These are phyloP conservation scores for Pseudomyrmex concolor DNA, from an alignment of 1,140 invertebrate genomes.

Conservation along the genomic window DNA sequence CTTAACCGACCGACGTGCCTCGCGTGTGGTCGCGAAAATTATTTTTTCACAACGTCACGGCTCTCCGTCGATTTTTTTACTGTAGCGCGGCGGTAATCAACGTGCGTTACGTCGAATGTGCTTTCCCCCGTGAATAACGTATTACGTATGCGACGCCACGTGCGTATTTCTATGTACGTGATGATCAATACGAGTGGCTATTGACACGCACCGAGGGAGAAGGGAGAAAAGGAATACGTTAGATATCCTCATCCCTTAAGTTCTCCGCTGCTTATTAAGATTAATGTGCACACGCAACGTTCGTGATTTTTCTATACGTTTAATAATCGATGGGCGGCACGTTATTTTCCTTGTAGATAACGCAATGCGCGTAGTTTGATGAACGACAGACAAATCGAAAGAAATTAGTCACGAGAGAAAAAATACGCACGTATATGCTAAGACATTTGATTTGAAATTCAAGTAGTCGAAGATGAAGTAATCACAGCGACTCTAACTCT, in stretches of 20 bases:
- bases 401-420: conserved; percentile 32
- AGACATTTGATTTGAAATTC: conserved; percentile 33
- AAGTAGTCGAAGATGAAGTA: conserved; percentile 61
- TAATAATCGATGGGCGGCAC: conserved; percentile 15
- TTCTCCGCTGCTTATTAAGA: conserved; percentile 34
- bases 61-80: conserved; percentile 16
- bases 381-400: conserved; percentile 29
- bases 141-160: conserved; percentile 32
- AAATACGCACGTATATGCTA: background rate
- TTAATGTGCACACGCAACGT: conserved; percentile 17
- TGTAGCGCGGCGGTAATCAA: conserved; percentile 8
- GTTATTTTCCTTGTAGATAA: conserved; percentile 8
- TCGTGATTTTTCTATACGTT: conserved; percentile 24
- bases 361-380: conserved; percentile 8
- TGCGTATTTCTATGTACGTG: conserved; percentile 16
- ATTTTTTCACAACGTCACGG: conserved; percentile 27
- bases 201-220: conserved; percentile 5
- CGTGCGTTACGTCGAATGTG: conserved; percentile 3
- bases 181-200: conserved; percentile 31
- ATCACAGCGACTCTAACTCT: conserved; percentile 56
- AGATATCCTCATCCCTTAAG: background rate
- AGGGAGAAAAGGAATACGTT: background rate
- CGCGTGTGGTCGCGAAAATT: conserved; percentile 50
- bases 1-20: conserved; percentile 12
- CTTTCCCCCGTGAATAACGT: background rate